Percentiles rank a stretch among this genome's conserved stretches.
These are phyloP conservation scores for Zaprionus nigranus DNA, from an alignment of 1,140 invertebrate species.

Conservation along the genomic window DNA sequence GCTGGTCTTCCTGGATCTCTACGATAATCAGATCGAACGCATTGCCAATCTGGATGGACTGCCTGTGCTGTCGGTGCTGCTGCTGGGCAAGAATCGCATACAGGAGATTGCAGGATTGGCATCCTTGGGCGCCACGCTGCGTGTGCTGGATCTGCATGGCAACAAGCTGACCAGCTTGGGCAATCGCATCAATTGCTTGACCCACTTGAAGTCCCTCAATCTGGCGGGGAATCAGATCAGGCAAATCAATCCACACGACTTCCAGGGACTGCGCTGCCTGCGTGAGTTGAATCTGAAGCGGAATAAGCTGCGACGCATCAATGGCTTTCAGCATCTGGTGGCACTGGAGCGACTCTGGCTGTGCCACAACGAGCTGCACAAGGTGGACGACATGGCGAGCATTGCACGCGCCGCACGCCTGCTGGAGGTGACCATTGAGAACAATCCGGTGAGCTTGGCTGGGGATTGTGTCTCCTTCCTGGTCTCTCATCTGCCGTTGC, in stretches of 20 bases:
- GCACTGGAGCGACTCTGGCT: constrained; percentile 82
- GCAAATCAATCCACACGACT: constrained; percentile 89
- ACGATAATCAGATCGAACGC: constrained; percentile 96
- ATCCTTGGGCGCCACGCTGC: constrained; percentile 64
- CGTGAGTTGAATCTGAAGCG: constrained; percentile 94
- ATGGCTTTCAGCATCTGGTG: constrained; percentile 90
- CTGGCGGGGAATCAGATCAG: constrained; percentile 95
- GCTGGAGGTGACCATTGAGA: constrained; percentile 93
- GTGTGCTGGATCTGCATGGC: constrained; percentile 95
- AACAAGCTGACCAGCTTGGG: constrained; percentile 90
- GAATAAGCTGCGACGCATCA: constrained; percentile 92
- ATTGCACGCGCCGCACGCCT: constrained; percentile 90
- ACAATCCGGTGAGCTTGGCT: constrained; percentile 91
- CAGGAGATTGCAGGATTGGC: constrained; percentile 84
- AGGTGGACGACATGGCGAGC: constrained; percentile 92
- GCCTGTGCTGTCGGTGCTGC: constrained; percentile 91
- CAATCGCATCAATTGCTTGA: constrained; percentile 86
- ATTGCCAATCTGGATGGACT: constrained; percentile 91
- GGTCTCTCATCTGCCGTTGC: constrained; percentile 90
- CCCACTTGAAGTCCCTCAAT: constrained; percentile 94
- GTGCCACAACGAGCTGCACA: constrained; percentile 85
- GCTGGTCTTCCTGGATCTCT: constrained; percentile 96
- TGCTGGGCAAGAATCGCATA: constrained; percentile 95
- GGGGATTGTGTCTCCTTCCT: constrained; percentile 92
- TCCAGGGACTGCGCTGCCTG: constrained; percentile 90